Base-by-base conservation (phyloP, 2,797 vertebrate species). In the Antennarius maculatus region DNA sequence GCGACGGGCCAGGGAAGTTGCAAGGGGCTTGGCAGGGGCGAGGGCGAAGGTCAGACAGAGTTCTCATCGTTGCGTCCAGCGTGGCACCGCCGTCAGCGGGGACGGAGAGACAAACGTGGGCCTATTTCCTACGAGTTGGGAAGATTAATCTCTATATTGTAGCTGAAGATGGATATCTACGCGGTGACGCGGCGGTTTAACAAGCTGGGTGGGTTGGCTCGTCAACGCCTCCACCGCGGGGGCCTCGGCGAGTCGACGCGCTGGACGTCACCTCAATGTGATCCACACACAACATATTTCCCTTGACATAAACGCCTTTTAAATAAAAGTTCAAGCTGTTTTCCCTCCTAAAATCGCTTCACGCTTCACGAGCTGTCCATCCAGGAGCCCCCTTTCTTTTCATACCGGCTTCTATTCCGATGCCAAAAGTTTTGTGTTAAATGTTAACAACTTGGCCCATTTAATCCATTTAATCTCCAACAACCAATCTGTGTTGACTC, bases 401-500 rank as follows among this genome's bases (percentile, higher is more conserved):
- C 86, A 75, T 54, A 78, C 57, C 65, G 70, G 67, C 84, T 86
- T 91, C 91, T 90, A 93, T 95, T 91, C 87, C 88, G 91, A 85
- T 86, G 75, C 90, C 91, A 93, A 88, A 23, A 88, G 86, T 94
- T 97, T 95, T 94, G 93, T 95, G 94, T 94, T 95, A 93, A 91
- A 95, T 91, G 93, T 94, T 95, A 95, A 94, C 93, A 95, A 91
- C 90, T 93, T 81, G 86, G 89, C 85, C 83, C 88, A 23, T 23
- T 23, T 23, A 87, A 91, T 93, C 92, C 90, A 89, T 95, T 93
- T 93, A 86, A 93, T 89, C 69, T 77, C 89, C 83, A 90, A 95
- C 92, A 94, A 93, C 93, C 94, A 92, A 93, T 91, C 93, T 92
- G 93, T 95, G 95, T 95, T 95, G 94, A 94, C 94, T 91, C 88